Evolutionary conservation across 2,888 invertebrate species (phyloP).

Genomic region (Exocentrus adspersus): DNA sequence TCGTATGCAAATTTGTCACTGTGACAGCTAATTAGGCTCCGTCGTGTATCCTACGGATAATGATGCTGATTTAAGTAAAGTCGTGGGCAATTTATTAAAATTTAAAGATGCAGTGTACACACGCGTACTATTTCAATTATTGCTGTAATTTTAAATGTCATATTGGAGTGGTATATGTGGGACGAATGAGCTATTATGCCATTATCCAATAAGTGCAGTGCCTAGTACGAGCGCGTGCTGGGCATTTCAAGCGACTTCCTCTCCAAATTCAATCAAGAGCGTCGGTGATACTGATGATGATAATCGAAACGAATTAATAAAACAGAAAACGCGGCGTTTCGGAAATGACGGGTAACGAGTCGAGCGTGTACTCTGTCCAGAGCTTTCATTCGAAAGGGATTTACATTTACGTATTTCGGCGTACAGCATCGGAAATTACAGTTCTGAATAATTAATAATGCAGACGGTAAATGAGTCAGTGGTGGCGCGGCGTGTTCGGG

Average conservation of each 20-base stretch:
- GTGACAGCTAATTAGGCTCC: no score
- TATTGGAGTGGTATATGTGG: conserved; percentile 29
- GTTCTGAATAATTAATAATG: conserved; percentile 7
- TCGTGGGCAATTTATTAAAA: background rate
- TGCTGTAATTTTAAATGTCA: conserved; percentile 28
- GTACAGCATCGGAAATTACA: conserved; percentile 5
- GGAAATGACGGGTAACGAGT: no score
- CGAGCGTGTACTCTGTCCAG: no score
- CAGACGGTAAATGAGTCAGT: conserved; percentile 1
- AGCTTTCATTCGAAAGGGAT: conserved; percentile 3
- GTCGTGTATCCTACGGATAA: no score
- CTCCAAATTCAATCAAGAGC: no score
- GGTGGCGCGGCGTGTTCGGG: background rate
- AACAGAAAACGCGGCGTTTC: no score
- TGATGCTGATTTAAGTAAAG: no score
- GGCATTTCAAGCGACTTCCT: conserved; percentile 29
- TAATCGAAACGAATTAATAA: no score
- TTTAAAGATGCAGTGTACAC: background rate
- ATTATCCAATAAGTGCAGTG: conserved; percentile 48
- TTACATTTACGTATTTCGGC: conserved; percentile 10
- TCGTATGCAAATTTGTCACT: no score
- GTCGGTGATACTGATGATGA: no score
- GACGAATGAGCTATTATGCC: conserved; percentile 41
- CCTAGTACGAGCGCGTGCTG: conserved; percentile 42
- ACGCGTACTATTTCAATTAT: conserved; percentile 21